These are phyloP conservation scores for Nasonia oneida DNA, from an alignment of 2,888 invertebrate species.

Conservation along the genomic window DNA sequence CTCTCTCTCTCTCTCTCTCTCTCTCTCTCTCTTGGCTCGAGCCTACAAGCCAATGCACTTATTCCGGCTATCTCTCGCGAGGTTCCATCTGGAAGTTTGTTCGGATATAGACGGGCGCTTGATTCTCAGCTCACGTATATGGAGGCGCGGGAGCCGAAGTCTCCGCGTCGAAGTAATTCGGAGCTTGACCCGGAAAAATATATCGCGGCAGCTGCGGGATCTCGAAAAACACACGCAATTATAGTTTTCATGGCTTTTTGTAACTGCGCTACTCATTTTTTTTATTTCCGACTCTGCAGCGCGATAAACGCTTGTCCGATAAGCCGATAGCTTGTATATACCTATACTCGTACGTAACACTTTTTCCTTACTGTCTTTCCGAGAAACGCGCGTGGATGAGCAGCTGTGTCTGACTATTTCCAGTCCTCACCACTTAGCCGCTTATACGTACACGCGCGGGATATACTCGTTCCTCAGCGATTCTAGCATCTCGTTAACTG, in stretches of 20 bases:
- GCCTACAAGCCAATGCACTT: constrained; percentile 57
- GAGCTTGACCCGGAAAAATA: constrained; percentile 54
- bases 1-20: not conserved
- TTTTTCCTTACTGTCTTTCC: not conserved
- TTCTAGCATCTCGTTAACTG: not conserved
- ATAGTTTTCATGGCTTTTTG: constrained; percentile 35
- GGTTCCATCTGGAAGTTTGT: constrained; percentile 27
- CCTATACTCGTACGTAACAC: no score
- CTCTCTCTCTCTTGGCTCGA: not conserved
- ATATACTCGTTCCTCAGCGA: not conserved
- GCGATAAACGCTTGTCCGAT: not conserved
- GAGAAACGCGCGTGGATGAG: not conserved
- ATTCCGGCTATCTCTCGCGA: constrained; percentile 7
- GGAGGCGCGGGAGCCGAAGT: not conserved
- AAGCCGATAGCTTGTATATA: no score
- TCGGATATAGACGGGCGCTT: not conserved
- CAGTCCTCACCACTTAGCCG: not conserved
- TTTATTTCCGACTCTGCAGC: not conserved
- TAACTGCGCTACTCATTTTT: not conserved
- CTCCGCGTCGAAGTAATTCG: constrained; percentile 42
- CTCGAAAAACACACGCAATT: constrained; percentile 41
- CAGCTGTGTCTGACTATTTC: not conserved
- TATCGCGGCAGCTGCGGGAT: constrained; percentile 29
- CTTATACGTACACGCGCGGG: not conserved
- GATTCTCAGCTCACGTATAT: constrained; percentile 52